Base-by-base conservation (phyloP, 2,113 vertebrate species). In the Entelurus aequoreus region DNA sequence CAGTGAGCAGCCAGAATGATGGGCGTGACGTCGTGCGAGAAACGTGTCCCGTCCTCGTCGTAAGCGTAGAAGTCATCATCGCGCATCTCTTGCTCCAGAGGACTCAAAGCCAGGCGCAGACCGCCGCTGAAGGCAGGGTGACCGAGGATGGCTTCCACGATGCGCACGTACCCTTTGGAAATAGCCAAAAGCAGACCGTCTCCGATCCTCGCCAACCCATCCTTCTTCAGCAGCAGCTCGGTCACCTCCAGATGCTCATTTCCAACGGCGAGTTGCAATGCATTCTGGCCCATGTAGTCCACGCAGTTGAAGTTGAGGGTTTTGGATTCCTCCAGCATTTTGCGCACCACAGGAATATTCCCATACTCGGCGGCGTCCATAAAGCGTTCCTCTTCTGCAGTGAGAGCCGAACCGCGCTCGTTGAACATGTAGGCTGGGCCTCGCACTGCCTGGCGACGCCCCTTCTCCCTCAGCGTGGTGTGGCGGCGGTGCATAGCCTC, bases 391-490 rank as follows among this genome's bases (percentile, higher is more conserved):
- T 98, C 96, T 62, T 98, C 96, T 0, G 90, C 77, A 0, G 96
- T 98, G 66, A 98, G 91, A 58, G 93, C 91, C 12, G 94, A 93
- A 67, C 95, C 96, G 5, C 94, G 94, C 81, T 97, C 96, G 0
- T 95, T 98, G 87, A 98, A 98, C 96, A 98, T 98, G 84, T 98
- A 98, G 65, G 96, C 95, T 0, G 96, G 96, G 63, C 96, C 95
- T 0, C 95, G 90, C 71, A 92, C 92, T 58, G 96, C 95, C 90
- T 98, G 96, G 46, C 96, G 92, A 58, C 96, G 93, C 66, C 96
- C 96, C 84, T 98, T 98, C 82, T 98, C 95, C 62, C 95, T 88
- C 54, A 97, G 84, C 4, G 94, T 97, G 1, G 94, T 95, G 87
- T 97, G 95, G 42, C 94, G 87, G 46, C 95, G 93, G 73, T 97